Conservation (phyloP, 1,140 invertebrate species). For the Andricus grossulariae region DNA sequence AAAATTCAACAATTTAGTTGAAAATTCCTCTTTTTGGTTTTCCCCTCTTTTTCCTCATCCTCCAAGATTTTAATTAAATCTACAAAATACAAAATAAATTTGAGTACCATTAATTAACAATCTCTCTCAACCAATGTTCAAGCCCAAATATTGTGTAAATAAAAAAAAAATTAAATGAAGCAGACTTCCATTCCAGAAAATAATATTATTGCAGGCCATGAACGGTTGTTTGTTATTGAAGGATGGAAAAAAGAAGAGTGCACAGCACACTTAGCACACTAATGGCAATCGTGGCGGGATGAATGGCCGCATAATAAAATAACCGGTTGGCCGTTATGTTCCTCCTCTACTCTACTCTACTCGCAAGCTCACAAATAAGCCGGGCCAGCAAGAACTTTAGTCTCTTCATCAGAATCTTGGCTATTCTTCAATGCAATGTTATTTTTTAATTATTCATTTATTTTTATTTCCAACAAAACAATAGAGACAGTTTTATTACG, state of each 20-base stretch:
- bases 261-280: constrained; percentile 15
- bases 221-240: constrained; percentile 24
- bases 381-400: neutral
- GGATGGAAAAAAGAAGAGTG: neutral
- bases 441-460: no score
- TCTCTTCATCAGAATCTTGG: constrained; percentile 55
- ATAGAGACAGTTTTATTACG: neutral
- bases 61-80: no score
- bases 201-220: constrained; percentile 2
- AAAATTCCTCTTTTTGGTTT: no score
- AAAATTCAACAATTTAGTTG: no score
- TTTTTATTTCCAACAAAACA: constrained; percentile 37
- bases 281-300: constrained; percentile 35
- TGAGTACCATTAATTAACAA: no score
- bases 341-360: no score
- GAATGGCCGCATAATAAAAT: constrained; percentile 49
- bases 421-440: constrained; percentile 51
- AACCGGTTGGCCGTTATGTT: constrained; percentile 36
- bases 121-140: no score
- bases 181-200: neutral
- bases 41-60: no score
- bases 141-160: neutral
- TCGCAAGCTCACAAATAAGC: neutral
- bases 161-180: neutral
- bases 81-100: no score